phyloP scores from a whole-genome alignment of 2,888 invertebrate species.

The Smittia sp. region DNA sequence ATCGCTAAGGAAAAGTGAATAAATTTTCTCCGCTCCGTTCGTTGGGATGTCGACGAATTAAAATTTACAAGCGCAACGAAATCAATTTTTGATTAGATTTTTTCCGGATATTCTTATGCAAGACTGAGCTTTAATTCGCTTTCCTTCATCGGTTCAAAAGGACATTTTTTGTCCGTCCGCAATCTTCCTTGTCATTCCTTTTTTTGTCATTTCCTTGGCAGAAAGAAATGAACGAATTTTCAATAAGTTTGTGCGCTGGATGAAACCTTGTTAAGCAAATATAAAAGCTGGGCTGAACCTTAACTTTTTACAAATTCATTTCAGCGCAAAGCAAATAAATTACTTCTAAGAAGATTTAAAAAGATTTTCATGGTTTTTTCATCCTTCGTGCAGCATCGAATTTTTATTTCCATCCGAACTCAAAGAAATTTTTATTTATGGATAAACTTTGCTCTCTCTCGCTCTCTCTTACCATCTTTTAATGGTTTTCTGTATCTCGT shows the following conservation, averaged over 20 bases:
- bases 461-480: not conserved
- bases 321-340: constrained; percentile 8
- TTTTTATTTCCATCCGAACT: not conserved
- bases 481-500: not conserved
- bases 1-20: not conserved
- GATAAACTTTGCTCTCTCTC: not conserved
- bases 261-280: not conserved
- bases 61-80: constrained; percentile 3
- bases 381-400: not conserved
- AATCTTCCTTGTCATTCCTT: not conserved
- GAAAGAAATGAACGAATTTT: not conserved
- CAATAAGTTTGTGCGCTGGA: not conserved
- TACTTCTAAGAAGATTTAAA: constrained; percentile 1
- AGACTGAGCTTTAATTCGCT: constrained; percentile 1
- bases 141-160: not conserved
- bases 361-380: constrained; percentile 14
- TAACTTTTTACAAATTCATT: constrained; percentile 7
- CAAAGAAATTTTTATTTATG: not conserved
- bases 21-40: not conserved
- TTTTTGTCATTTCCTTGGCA: not conserved
- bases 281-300: not conserved
- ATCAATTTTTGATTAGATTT: constrained; percentile 12
- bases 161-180: not conserved
- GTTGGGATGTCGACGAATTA: not conserved
- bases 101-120: not conserved